A percentile compares a stretch with the other conserved stretches of the same genome.
Conservation (phyloP, 1,140 invertebrate genomes). For the Drosophila ogumai region DNA sequence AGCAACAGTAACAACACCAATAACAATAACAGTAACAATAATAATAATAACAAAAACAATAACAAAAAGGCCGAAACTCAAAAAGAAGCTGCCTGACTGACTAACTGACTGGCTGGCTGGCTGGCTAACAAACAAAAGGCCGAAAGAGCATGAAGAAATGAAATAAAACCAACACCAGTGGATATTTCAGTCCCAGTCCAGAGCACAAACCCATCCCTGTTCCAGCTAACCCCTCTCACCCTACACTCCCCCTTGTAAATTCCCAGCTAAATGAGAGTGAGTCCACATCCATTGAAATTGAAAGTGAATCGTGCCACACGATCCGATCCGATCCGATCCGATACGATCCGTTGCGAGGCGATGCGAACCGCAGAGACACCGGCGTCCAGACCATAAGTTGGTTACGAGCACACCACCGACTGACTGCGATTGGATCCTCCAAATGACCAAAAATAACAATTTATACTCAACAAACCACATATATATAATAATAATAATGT, state of each 20-base stretch:
- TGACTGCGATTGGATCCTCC: slow-evolving; percentile 57
- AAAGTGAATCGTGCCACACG: slow-evolving; percentile 82
- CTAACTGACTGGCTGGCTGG: too few species aligned
- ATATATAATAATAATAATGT: slow-evolving; percentile 60
- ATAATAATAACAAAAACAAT: slow-evolving; percentile 52
- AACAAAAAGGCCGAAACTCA: slow-evolving; percentile 21
- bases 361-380: slow-evolving; percentile 31
- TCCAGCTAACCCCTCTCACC: slow-evolving; percentile 23
- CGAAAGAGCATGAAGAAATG: slow-evolving; percentile 76
- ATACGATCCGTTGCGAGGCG: slow-evolving; percentile 22
- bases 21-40: slow-evolving; percentile 30
- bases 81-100: slow-evolving; percentile 27
- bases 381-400: slow-evolving; percentile 32
- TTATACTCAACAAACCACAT: slow-evolving; percentile 11
- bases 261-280: slow-evolving; percentile 56
- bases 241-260: not conserved
- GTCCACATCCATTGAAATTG: slow-evolving; percentile 72
- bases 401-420: slow-evolving; percentile 28
- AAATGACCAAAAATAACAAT: slow-evolving; percentile 57
- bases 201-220: slow-evolving; percentile 58
- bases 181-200: slow-evolving; percentile 32
- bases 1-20: slow-evolving; percentile 21
- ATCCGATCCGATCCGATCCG: slow-evolving; percentile 59
- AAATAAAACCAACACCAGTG: slow-evolving; percentile 66
- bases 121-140: slow-evolving; percentile 66